Base-by-base conservation (phyloP, 1,140 invertebrate genomes). In the Drosophila lowei region DNA sequence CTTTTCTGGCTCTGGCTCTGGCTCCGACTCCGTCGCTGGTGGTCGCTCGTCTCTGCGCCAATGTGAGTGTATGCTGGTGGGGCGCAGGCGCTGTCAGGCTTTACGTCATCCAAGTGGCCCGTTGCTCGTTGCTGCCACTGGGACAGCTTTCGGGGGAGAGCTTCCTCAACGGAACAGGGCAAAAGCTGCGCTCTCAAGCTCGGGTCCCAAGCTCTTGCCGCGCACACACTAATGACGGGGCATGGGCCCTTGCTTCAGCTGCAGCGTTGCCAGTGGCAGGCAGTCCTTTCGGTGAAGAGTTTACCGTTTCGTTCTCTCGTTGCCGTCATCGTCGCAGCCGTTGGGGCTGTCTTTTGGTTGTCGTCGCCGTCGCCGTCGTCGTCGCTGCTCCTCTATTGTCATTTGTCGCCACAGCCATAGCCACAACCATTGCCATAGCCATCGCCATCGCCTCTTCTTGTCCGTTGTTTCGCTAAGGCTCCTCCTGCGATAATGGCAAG, bases 201-300 rank as follows among this genome's bases (percentile, higher is more conserved):
- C 23, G 23, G 0, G 5, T 25, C 5, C 5, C 3, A 25, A 25
- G 23, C 23, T 25, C 4, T 23, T 23, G 23, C 23, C 23, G 23
- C 23, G 23, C 23, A 25, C 30, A 13, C 47, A 55, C 43, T 65
- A 38, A 38, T 38, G 11, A 38, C 11, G 34, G 34, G 34, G 34
- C 34, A 38, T 64, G 71, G 58, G 38, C 64, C 74, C 73, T 75
- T 50, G 64, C 52, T 76, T 77, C 53, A 67, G 74, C 79, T 78
- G 78, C 78, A 77, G 74, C 78, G 78, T 83, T 65, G 84, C 54
- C 75, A 88, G 83, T 88, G 83, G 75, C 79, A 77, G 73, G 64
- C 72, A 88, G 83, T 88, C 83, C 84, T 88, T 88, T 88, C 84
- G 84, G 84, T 88, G 84, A 88, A 88, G 83, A 88, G 83, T 88